phyloP scores from a whole-genome alignment of 2,113 vertebrate genomes.

The Syrrhaptes paradoxus region DNA sequence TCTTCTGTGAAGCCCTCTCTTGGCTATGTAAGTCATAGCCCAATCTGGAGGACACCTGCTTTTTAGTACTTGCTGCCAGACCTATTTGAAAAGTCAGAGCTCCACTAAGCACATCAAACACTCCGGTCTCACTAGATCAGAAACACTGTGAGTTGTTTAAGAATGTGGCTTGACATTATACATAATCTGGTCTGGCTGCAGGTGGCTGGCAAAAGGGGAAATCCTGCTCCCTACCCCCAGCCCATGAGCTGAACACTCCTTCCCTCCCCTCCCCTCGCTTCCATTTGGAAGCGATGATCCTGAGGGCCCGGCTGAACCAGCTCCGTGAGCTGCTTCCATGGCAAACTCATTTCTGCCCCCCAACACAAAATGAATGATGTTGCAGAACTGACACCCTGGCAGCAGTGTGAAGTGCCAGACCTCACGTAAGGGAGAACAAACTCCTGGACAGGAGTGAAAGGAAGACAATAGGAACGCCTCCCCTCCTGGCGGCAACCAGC shows the following conservation, averaged over 20 bases:
- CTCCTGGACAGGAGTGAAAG: background rate
- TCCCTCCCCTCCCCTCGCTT: background rate
- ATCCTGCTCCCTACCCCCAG: background rate
- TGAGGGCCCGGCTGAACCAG: background rate
- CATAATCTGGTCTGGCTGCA: conserved; percentile 42
- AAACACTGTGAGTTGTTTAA: conserved; percentile 34
- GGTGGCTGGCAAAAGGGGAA: conserved; percentile 50
- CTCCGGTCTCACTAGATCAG: conserved; percentile 28
- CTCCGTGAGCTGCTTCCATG: background rate
- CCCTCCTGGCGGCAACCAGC: background rate
- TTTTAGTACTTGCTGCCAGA: conserved; percentile 44
- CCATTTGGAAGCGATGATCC: background rate
- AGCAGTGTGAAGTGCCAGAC: background rate
- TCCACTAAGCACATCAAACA: conserved; percentile 55
- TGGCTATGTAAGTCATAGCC: background rate
- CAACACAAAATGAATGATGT: background rate
- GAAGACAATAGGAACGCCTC: background rate
- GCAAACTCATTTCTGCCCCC: background rate
- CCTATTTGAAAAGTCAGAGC: conserved; percentile 52
- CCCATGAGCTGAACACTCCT: background rate
- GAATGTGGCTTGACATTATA: conserved; percentile 38
- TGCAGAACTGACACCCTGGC: background rate
- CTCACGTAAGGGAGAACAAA: background rate
- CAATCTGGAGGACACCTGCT: conserved; percentile 67
- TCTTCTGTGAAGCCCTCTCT: conserved; percentile 33